phyloP scores from a whole-genome alignment of 2,888 invertebrate genomes.

The Microplitis manilae region DNA sequence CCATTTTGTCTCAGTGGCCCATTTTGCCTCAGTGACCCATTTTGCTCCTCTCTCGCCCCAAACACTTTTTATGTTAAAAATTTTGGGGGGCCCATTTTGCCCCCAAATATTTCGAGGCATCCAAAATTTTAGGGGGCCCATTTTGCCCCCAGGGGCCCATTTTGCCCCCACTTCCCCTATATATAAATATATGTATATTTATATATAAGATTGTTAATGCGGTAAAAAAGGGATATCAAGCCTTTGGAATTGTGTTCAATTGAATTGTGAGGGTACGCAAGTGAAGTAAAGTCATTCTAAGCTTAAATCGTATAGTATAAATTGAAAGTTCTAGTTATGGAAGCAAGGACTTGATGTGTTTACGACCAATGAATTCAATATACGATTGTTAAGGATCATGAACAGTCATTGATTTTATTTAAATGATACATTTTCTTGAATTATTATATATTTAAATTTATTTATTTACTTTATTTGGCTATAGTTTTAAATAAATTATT shows the following conservation, averaged over 20 bases:
- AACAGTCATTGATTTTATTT: slow-evolving; percentile 1
- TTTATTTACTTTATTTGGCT: not conserved
- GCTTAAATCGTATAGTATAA: not conserved
- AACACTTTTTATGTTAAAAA: no score
- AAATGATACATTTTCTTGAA: not conserved
- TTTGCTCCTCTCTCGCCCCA: no score
- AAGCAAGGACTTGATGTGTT: not conserved
- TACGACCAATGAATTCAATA: not conserved
- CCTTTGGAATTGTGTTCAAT: not conserved
- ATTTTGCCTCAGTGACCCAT: no score
- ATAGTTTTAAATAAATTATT: not conserved
- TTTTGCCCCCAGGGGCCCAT: no score
- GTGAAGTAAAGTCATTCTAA: not conserved
- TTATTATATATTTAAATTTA: slow-evolving; percentile 1
- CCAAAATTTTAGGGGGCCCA: no score
- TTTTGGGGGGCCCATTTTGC: no score
- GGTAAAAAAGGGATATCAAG: not conserved
- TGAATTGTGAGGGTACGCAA: slow-evolving; percentile 1
- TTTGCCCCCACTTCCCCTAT: no score
- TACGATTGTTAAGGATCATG: slow-evolving; percentile 1
- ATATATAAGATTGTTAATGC: not conserved
- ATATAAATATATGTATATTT: not conserved
- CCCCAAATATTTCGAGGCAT: no score
- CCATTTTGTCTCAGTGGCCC: no score
- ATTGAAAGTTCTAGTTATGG: slow-evolving; percentile 1